phyloP scores from a whole-genome alignment of 2,797 vertebrate species.

The Neosilurus mollespiculum region DNA sequence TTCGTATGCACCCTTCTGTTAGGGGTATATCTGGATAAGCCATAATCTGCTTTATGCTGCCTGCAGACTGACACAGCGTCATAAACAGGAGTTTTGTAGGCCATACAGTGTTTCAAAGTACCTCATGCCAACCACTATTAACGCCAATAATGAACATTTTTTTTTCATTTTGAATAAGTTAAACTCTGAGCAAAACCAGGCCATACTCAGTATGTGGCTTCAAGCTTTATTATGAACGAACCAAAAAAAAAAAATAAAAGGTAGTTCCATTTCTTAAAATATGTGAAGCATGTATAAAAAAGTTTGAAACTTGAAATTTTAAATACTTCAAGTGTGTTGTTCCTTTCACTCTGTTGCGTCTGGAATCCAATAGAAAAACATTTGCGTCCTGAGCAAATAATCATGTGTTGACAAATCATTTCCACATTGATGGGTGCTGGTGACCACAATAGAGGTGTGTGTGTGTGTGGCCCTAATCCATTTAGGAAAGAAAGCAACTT shows the following conservation, averaged over 20 bases:
- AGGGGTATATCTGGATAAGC: conserved; percentile 64
- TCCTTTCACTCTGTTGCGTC: conserved; percentile 59
- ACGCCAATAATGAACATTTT: conserved; percentile 19
- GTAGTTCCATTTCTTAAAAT: conserved; percentile 6
- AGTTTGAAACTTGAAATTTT: conserved; percentile 22
- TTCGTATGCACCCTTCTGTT: conserved; percentile 66
- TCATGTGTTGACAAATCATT: conserved; percentile 79
- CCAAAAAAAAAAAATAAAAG: neutral
- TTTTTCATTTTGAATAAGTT: conserved; percentile 11
- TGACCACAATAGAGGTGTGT: conserved; percentile 69
- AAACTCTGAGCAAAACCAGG: conserved; percentile 21
- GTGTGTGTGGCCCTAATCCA: conserved; percentile 72
- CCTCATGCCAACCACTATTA: conserved; percentile 30
- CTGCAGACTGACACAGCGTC: conserved; percentile 12
- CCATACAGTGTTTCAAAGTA: conserved; percentile 14
- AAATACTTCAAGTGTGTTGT: conserved; percentile 54
- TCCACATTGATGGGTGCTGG: conserved; percentile 78
- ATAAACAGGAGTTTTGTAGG: conserved; percentile 30
- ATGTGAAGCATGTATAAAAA: neutral
- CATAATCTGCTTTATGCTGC: conserved; percentile 66
- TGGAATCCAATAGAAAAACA: conserved; percentile 74
- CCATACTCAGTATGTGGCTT: conserved; percentile 18
- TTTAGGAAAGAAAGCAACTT: conserved; percentile 72
- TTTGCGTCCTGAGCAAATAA: conserved; percentile 76
- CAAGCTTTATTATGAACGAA: conserved; percentile 1